phyloP scores from a whole-genome alignment of 2,888 invertebrate genomes.

The Phaonia tiefii region DNA sequence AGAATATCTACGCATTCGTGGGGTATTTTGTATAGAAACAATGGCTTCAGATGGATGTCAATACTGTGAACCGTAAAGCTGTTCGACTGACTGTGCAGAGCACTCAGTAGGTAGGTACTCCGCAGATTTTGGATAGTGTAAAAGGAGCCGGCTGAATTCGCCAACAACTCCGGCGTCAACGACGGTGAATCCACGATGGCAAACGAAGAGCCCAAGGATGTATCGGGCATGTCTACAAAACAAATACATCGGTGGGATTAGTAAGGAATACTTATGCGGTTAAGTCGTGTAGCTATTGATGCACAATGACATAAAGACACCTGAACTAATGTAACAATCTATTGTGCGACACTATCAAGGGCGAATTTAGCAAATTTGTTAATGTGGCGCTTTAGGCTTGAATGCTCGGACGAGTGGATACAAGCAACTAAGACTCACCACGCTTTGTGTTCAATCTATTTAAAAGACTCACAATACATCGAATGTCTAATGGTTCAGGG shows the following conservation, averaged over 20 bases:
- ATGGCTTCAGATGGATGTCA: slow-evolving; percentile 84
- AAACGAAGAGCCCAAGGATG: slow-evolving; percentile 75
- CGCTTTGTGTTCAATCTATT: slow-evolving; percentile 72
- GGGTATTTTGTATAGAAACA: slow-evolving; percentile 87
- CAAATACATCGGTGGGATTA: slow-evolving; percentile 4
- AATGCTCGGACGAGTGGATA: slow-evolving; percentile 35
- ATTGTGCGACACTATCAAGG: background rate
- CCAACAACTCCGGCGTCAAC: slow-evolving; percentile 78
- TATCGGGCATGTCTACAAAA: slow-evolving; percentile 77
- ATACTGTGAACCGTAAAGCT: slow-evolving; percentile 84
- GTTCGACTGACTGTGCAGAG: slow-evolving; percentile 78
- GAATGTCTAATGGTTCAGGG: slow-evolving; percentile 70
- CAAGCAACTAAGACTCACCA: slow-evolving; percentile 72
- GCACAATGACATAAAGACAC: slow-evolving; percentile 20
- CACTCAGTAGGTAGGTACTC: slow-evolving; percentile 79
- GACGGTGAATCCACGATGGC: slow-evolving; percentile 80
- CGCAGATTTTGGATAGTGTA: slow-evolving; percentile 79
- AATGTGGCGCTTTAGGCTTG: slow-evolving; percentile 36
- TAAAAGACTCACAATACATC: slow-evolving; percentile 73
- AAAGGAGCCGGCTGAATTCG: slow-evolving; percentile 78
- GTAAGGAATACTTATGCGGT: background rate
- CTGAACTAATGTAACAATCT: slow-evolving; percentile 34
- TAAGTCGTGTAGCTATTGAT: slow-evolving; percentile 39
- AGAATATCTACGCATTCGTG: slow-evolving; percentile 84
- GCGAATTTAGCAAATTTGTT: slow-evolving; percentile 39